Base-by-base conservation (phyloP, 2,113 vertebrate genomes). In the Oostethus manadensis region DNA sequence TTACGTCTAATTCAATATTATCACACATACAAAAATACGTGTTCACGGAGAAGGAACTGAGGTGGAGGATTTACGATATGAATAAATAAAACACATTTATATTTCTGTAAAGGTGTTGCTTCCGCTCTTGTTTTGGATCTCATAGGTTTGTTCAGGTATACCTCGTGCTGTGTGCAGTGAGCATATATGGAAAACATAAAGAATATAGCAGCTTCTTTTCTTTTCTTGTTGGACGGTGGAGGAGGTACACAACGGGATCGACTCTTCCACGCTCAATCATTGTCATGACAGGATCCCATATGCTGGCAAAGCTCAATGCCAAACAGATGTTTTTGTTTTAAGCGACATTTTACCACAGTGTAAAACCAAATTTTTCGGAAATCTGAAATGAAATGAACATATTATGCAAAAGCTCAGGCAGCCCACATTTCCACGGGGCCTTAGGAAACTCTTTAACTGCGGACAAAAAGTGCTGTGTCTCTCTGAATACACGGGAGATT, bases 281-380 rank as follows among this genome's bases (percentile, higher is more conserved):
- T 88, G 79, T 88, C 79, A 85, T 85, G 76, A 83, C 72, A 81
- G 71, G 74, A 77, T 81, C 63, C 77, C 78, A 69, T 80, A 56
- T 71, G 78, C 73, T 81, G 80, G 80, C 71, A 73, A 53, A 67
- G 53, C 68, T 67, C 55, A 88, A 88, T 67, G 76, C 80, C 78
- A 84, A 88, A 84, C 90, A 91, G 78, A 89, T 91, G 86, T 82
- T 84, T 84, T 76, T 68, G 76, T 86, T 83, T 84, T 72, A 62
- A 78, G 71, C 73, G 67, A 68, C 79, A 64, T 84, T 88, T 87
- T 81, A 87, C 88, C 84, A 80, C 70, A 60, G 78, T 78, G 74
- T 88, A 87, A 90, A 88, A 69, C 50, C 72, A 78, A 46, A 69
- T 77, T 86, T 74, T 84, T 82, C 78, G 80, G 82, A 87, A 88